These are phyloP conservation scores for Lepidochrysops patricia DNA, from an alignment of 2,888 invertebrate genomes.

Conservation along the genomic window DNA sequence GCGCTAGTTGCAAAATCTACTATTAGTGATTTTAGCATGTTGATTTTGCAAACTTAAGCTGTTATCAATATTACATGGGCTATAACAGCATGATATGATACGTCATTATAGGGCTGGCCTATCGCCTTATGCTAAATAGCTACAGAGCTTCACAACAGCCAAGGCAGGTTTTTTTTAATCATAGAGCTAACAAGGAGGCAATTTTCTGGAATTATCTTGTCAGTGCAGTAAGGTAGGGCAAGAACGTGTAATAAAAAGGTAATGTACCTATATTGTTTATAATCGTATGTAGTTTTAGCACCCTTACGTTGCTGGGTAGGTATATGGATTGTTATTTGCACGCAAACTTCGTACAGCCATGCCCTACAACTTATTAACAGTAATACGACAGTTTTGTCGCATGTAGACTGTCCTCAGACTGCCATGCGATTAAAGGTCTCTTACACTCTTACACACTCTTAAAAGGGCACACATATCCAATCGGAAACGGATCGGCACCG, in stretches of 20 bases:
- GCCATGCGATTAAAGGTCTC: too few relatives aligned
- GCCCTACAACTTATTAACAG: not conserved
- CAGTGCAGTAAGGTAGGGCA: conserved; percentile 20
- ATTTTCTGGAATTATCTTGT: conserved; percentile 24
- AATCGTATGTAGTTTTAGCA: conserved; percentile 25
- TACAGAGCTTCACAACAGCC: conserved; percentile 10
- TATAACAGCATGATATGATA: not conserved
- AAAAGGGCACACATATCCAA: too few relatives aligned
- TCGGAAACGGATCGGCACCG: too few relatives aligned
- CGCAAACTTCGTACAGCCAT: not conserved
- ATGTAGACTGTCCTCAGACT: too few relatives aligned
- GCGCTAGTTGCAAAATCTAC: too few relatives aligned
- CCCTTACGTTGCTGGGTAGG: not conserved
- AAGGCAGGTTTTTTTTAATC: conserved; percentile 18
- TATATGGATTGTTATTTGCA: conserved; percentile 1
- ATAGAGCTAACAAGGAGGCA: conserved; percentile 18
- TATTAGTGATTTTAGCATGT: too few relatives aligned
- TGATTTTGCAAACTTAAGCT: not conserved
- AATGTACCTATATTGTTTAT: conserved; percentile 25
- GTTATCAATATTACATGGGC: not conserved
- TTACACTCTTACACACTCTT: too few relatives aligned
- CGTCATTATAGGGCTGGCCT: not conserved
- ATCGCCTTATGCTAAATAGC: conserved; percentile 1
- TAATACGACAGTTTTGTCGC: too few relatives aligned
- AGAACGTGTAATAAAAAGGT: conserved; percentile 23